phyloP scores from a whole-genome alignment of 1,140 invertebrate species.

The Lanistes nyassanus region DNA sequence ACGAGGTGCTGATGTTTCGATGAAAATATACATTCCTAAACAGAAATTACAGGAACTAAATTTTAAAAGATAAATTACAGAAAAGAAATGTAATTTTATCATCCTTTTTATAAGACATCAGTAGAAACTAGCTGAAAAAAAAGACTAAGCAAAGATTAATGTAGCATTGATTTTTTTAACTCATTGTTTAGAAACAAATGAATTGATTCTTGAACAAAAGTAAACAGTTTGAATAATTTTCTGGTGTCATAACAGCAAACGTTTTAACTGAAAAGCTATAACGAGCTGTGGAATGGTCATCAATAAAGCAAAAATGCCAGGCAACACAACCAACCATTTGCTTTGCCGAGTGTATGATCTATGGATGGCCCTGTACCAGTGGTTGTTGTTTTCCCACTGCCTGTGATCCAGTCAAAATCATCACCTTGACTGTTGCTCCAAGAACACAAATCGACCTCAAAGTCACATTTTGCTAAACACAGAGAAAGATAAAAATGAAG shows the following conservation, averaged over 20 bases:
- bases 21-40: slow-evolving; percentile 58
- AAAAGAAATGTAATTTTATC: not conserved
- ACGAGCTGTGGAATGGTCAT: not conserved
- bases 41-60: not conserved
- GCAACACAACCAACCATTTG: slow-evolving; percentile 8
- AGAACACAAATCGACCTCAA: slow-evolving; percentile 72
- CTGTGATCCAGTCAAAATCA: slow-evolving; percentile 79
- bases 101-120: not conserved
- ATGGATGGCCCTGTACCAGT: slow-evolving; percentile 48
- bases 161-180: not conserved
- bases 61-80: not conserved
- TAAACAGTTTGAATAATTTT: not conserved
- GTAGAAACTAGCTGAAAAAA: not conserved
- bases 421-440: slow-evolving; percentile 79
- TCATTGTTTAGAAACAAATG: not conserved
- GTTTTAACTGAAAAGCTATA: not conserved
- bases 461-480: slow-evolving; percentile 35
- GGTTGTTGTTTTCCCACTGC: slow-evolving; percentile 67
- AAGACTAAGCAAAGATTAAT: not conserved
- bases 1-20: slow-evolving; percentile 53
- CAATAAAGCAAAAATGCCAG: not conserved
- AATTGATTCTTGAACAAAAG: not conserved
- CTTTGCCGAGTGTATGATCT: slow-evolving; percentile 47
- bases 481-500: not conserved
- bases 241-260: not conserved